Percentiles rank a stretch among this genome's conserved stretches.
Conservation (phyloP, 1,140 invertebrate species). For the Drosophila setifemur region DNA sequence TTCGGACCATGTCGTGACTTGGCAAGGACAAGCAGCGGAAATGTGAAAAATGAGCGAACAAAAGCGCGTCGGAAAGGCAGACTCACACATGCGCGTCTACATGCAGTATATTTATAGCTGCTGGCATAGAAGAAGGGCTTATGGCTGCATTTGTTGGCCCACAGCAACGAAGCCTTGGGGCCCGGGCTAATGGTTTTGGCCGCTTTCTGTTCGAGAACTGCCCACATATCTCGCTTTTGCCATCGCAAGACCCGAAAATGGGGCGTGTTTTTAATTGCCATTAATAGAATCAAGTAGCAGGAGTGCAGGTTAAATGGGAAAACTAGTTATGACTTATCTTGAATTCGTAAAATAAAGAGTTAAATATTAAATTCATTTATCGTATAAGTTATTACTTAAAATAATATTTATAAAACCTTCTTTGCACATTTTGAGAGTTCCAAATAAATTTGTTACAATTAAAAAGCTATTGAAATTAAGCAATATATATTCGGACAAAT, state of each 20-base stretch:
- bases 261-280: constrained; percentile 34
- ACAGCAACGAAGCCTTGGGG: constrained; percentile 25
- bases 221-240: too few relatives aligned
- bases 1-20: constrained; percentile 25
- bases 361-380: too few relatives aligned
- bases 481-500: too few relatives aligned
- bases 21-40: constrained; percentile 51
- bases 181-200: constrained; percentile 33
- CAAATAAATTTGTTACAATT: too few relatives aligned
- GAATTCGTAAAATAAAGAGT: neutral
- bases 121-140: constrained; percentile 37
- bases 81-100: neutral
- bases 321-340: neutral
- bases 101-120: constrained; percentile 23
- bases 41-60: constrained; percentile 68
- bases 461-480: too few relatives aligned
- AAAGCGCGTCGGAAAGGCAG: constrained; percentile 37
- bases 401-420: too few relatives aligned
- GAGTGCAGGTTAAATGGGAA: neutral
- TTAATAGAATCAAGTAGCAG: constrained; percentile 24
- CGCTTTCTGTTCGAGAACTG: neutral
- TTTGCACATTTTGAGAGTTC: too few relatives aligned
- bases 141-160: constrained; percentile 34
- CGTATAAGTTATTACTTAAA: too few relatives aligned
- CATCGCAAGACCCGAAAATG: constrained; percentile 17